Conservation (phyloP, 2,797 vertebrate species). For the Artibeus jamaicensis region DNA sequence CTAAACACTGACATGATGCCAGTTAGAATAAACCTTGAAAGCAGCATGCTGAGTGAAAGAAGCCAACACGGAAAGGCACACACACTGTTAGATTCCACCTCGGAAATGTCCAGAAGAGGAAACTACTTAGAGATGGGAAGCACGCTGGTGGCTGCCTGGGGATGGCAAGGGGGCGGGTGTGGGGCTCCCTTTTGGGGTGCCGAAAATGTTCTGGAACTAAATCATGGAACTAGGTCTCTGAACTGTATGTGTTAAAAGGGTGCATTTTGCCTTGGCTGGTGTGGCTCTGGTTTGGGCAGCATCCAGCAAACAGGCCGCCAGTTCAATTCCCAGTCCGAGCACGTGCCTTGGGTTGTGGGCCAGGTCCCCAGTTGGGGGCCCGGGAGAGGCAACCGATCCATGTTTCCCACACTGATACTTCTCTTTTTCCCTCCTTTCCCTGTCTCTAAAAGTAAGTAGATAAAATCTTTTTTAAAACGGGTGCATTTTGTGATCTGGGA, state of each 20-base stretch:
- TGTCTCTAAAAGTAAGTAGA: neutral
- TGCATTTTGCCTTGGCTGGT: neutral
- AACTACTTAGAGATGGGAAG: neutral
- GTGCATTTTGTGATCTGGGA: neutral
- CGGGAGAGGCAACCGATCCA: neutral
- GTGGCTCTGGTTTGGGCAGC: neutral
- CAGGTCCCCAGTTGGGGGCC: neutral
- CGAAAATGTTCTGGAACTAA: neutral
- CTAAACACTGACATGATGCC: neutral
- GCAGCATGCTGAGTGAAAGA: neutral
- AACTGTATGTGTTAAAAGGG: neutral
- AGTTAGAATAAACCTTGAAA: neutral
- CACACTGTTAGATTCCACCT: neutral
- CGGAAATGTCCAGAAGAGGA: neutral
- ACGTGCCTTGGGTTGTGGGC: neutral
- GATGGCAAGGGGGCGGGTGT: fast-evolving
- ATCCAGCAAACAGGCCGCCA: neutral
- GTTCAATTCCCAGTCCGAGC: neutral
- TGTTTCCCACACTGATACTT: neutral
- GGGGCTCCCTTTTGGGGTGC: neutral
- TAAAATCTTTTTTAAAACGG: neutral
- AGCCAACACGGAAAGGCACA: neutral
- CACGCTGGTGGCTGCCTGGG: neutral
- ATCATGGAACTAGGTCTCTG: neutral
- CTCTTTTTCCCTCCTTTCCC: neutral